Base-by-base conservation (phyloP, 2,888 invertebrate genomes). In the Coleophora deauratella region DNA sequence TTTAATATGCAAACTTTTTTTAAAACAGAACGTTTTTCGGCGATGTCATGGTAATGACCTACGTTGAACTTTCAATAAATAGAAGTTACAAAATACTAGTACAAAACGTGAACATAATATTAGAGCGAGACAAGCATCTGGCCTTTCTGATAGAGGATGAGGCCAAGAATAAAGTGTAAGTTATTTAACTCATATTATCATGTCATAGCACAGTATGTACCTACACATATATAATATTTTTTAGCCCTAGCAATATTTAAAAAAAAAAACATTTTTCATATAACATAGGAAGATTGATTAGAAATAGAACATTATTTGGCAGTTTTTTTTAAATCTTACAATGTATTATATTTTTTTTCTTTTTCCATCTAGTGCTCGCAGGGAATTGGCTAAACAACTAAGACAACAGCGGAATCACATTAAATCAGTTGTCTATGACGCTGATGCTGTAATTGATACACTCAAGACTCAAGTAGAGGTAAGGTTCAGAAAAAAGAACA, bases 331-430 rank as follows among this genome's bases (percentile, higher is more conserved):
- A n/a, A n/a, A n/a, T n/a, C n/a, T n/a, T n/a, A n/a, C n/a, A n/a
- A n/a, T 13, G 13, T 13, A 14, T 12, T 33, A n/a, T 9, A n/a
- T 6, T 35, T 2, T 35, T 10, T 32, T 21, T 1, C 9, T 36
- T 14, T 12, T 35, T 12, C 35, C 38, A 12, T 15, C 38, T 27
- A 79, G 79, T 2, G 12, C 49, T 13, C 57, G 62, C 2, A 65
- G 54, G 27, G 81, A 80, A 0, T 35, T 72, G n/a, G 46, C 48
- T n/a, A 67, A 51, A 43, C 78, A 77, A 49, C 38, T 75, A 31
- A 59, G 78, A 11, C 69, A 64, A 32, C 74, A 70, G 43, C 60
- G 73, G 2, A 78, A 70, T 40, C 73, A 77, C 46, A 54, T 62
- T 14, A 76, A 72, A 45, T 59, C 72, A 1, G 60, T 66, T 1